These are phyloP conservation scores for Labroides dimidiatus DNA, from an alignment of 2,797 vertebrate genomes.

Conservation along the genomic window DNA sequence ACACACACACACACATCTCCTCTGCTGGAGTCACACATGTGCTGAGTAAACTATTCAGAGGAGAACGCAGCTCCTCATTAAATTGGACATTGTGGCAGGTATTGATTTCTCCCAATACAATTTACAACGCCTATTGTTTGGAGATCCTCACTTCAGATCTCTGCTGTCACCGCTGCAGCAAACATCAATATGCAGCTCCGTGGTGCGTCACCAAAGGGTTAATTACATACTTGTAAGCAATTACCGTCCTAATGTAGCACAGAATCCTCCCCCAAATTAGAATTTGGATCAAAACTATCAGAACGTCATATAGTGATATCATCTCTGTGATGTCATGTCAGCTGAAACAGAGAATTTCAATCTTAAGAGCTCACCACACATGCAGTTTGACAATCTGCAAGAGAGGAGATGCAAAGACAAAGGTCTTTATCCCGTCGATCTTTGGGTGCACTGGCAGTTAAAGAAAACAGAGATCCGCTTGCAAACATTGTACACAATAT, in stretches of 20 bases:
- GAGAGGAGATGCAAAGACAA: slow-evolving; percentile 17
- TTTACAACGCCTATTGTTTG: slow-evolving; percentile 70
- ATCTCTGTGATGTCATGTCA: slow-evolving; percentile 47
- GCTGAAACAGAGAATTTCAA: slow-evolving; percentile 35
- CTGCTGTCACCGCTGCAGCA: slow-evolving; percentile 52
- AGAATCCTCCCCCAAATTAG: slow-evolving; percentile 45
- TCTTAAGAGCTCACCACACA: not conserved
- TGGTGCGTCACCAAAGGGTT: slow-evolving; percentile 68
- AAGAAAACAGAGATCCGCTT: no score
- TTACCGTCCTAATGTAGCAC: slow-evolving; percentile 67
- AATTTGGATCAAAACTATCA: slow-evolving; percentile 56
- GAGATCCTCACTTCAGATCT: slow-evolving; percentile 61
- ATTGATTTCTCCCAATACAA: slow-evolving; percentile 74
- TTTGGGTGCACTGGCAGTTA: no score
- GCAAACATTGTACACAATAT: slow-evolving; percentile 5
- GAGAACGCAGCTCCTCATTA: slow-evolving; percentile 77
- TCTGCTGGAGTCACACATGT: slow-evolving; percentile 44
- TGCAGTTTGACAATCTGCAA: slow-evolving; percentile 9
- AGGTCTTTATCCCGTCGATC: not conserved
- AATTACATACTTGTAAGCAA: slow-evolving; percentile 76
- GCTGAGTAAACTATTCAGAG: slow-evolving; percentile 67
- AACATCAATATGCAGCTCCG: slow-evolving; percentile 66
- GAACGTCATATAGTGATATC: slow-evolving; percentile 37
- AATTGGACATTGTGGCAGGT: slow-evolving; percentile 58
- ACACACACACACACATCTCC: slow-evolving; percentile 22